Evolutionary conservation across 2,888 invertebrate genomes (phyloP).

Genomic region (Nasonovia ribisnigri): DNA sequence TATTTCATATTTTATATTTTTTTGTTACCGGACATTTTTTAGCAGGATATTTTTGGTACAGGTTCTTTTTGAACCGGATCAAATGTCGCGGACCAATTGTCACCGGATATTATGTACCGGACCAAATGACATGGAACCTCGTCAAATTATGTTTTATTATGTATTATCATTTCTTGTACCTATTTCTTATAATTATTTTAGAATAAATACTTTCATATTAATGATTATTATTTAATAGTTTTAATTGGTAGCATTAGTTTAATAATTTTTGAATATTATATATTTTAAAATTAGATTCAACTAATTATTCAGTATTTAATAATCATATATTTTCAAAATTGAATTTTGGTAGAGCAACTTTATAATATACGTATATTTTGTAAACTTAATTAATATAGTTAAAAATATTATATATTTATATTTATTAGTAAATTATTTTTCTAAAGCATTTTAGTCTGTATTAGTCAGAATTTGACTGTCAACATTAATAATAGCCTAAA

Average conservation of each 20-base stretch:
- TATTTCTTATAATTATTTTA: background rate
- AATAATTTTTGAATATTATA: background rate
- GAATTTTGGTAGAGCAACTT: background rate
- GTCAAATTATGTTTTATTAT: background rate
- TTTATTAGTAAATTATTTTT: background rate
- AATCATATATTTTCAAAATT: background rate
- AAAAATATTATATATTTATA: background rate
- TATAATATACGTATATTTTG: background rate
- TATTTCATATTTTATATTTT: too few species aligned
- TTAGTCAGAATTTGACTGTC: background rate
- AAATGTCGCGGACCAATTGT: too few species aligned
- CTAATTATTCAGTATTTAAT: background rate
- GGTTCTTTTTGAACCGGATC: too few species aligned
- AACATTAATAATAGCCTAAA: background rate
- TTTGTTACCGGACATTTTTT: too few species aligned
- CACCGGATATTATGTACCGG: too few species aligned
- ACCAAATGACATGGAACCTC: too few species aligned
- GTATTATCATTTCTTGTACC: background rate
- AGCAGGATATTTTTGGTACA: too few species aligned
- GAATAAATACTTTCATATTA: background rate
- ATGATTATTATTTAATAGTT: background rate
- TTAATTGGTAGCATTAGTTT: background rate
- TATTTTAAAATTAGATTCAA: background rate
- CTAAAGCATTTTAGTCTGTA: background rate
- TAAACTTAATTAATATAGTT: background rate